These are phyloP conservation scores for Parasteatoda lunata DNA, from an alignment of 2,888 invertebrate genomes.

Conservation along the genomic window DNA sequence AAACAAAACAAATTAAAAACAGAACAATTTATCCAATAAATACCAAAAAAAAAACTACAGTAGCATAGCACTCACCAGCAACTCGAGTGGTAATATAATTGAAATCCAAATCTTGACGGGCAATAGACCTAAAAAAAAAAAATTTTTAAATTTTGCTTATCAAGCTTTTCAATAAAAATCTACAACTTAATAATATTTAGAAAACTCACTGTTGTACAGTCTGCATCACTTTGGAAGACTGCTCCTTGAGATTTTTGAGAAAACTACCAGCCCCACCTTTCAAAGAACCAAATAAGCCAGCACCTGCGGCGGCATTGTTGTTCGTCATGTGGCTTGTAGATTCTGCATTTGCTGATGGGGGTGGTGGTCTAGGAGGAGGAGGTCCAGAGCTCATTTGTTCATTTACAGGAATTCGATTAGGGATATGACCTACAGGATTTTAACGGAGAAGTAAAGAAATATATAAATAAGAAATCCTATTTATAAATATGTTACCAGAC, in stretches of 20 bases:
- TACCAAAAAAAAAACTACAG: too few relatives aligned
- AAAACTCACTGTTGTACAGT: slow-evolving; percentile 88
- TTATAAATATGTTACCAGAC: too few relatives aligned
- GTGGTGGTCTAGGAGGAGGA: slow-evolving; percentile 38
- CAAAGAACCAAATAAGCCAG: slow-evolving; percentile 78
- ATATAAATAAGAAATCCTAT: too few relatives aligned
- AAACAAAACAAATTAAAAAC: too few relatives aligned
- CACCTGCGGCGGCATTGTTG: slow-evolving; percentile 11
- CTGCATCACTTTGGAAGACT: slow-evolving; percentile 96
- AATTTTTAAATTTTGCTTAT: neutral
- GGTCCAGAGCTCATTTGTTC: neutral
- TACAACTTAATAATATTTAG: slow-evolving; percentile 7
- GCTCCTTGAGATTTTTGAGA: slow-evolving; percentile 94
- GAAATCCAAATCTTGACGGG: slow-evolving; percentile 90
- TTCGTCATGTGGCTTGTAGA: slow-evolving; percentile 27
- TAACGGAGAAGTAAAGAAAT: neutral
- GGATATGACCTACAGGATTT: slow-evolving; percentile 25
- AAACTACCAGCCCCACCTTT: slow-evolving; percentile 94
- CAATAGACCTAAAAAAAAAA: slow-evolving; percentile 78
- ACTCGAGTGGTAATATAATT: slow-evolving; percentile 93
- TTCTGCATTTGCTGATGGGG: slow-evolving; percentile 38
- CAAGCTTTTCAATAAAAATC: neutral
- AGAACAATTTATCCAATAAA: too few relatives aligned
- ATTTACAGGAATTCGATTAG: slow-evolving; percentile 7
- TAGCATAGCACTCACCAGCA: slow-evolving; percentile 75